These are phyloP conservation scores for Cyprinodon variegatus DNA, from an alignment of 2,113 vertebrate species.

Conservation along the genomic window DNA sequence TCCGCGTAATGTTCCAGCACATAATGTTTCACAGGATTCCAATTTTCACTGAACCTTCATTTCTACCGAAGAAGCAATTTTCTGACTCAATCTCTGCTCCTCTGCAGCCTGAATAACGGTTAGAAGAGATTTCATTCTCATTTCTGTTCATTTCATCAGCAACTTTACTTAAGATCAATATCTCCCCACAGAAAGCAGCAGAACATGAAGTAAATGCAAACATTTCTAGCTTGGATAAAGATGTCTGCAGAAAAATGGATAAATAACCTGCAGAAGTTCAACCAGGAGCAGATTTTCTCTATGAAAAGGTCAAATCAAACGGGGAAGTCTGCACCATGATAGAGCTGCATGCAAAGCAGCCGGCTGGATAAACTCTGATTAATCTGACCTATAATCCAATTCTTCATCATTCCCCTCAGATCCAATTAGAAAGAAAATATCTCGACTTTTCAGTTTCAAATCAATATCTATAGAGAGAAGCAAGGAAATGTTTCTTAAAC, in stretches of 20 bases:
- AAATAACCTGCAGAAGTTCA: not conserved
- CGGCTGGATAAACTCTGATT: not conserved
- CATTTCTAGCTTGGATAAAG: not conserved
- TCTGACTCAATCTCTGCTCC: conserved; percentile 36
- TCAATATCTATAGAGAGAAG: not conserved
- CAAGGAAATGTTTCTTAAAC: too few species aligned
- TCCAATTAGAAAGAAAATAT: not conserved
- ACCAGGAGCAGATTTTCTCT: not conserved
- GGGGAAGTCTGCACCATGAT: too few species aligned
- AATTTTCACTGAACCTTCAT: conserved; percentile 54
- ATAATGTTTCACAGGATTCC: conserved; percentile 50
- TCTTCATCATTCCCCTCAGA: not conserved
- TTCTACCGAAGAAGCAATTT: conserved; percentile 44
- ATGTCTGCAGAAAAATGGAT: not conserved
- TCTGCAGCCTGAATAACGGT: conserved; percentile 5
- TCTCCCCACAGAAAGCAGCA: not conserved
- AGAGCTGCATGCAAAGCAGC: too few species aligned
- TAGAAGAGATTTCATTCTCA: conserved; percentile 7
- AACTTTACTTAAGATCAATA: not conserved
- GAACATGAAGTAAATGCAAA: not conserved
- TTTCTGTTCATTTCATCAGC: not conserved
- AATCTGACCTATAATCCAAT: not conserved
- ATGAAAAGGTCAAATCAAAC: not conserved
- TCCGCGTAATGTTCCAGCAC: conserved; percentile 45
- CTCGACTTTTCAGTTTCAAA: not conserved